A percentile compares a stretch with the other conserved stretches of the same genome.
phyloP scores from a whole-genome alignment of 2,888 invertebrate genomes.

The Leptopilina drosophilae region DNA sequence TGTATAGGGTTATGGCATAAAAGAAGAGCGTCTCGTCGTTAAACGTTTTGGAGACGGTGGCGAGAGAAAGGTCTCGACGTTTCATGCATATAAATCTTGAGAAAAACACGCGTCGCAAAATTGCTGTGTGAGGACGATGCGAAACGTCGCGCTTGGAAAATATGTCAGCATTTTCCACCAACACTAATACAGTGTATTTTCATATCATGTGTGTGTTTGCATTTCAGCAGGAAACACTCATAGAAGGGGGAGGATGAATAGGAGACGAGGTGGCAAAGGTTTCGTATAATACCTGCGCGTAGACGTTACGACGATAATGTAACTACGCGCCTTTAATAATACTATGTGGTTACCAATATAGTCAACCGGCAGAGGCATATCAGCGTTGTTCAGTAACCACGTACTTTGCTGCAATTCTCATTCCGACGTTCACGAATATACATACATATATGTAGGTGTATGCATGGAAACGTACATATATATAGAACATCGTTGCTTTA shows the following conservation, averaged over 20 bases:
- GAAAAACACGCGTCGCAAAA: slow-evolving; percentile 35
- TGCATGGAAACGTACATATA: background rate
- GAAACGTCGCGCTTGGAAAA: slow-evolving; percentile 14
- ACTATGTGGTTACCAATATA: slow-evolving; percentile 38
- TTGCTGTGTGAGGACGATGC: slow-evolving; percentile 15
- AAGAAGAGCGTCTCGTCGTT: slow-evolving; percentile 21
- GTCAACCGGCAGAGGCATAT: slow-evolving; percentile 12
- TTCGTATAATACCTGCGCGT: slow-evolving; percentile 34
- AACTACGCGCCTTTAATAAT: slow-evolving; percentile 35
- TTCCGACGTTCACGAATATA: slow-evolving; percentile 2
- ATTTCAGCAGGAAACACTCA: too few species aligned
- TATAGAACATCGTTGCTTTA: slow-evolving; percentile 2
- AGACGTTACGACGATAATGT: slow-evolving; percentile 21
- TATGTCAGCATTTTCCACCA: slow-evolving; percentile 23
- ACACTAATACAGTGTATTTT: background rate
- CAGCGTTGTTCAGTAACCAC: slow-evolving; percentile 32
- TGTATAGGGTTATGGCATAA: background rate
- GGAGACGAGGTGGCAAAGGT: slow-evolving; percentile 24
- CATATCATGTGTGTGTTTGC: too few species aligned
- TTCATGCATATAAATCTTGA: slow-evolving; percentile 34
- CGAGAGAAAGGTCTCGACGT: background rate
- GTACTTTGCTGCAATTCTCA: slow-evolving; percentile 33
- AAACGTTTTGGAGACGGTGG: slow-evolving; percentile 9
- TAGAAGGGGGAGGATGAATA: background rate
- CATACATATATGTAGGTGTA: background rate